Base-by-base conservation (phyloP, 2,888 invertebrate species). In the Chaetogeoica ovagalla region DNA sequence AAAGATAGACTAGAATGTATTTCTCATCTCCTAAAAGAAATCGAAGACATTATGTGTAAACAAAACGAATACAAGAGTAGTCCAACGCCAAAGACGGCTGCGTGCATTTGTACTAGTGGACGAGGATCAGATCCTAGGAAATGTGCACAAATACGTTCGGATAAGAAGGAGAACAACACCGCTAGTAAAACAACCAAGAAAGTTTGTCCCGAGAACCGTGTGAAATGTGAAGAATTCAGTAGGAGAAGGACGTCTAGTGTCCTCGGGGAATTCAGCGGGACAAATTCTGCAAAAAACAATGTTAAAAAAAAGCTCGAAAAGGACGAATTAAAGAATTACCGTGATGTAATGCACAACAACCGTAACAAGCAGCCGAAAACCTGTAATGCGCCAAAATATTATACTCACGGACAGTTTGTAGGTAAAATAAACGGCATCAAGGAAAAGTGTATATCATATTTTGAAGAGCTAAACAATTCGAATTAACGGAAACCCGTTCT, bases 31-130 rank as follows among this genome's bases (percentile, higher is more conserved):
- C 63, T 65, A 19, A 57, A 23, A 19, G 74, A 74, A 65, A 57
- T 74, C 39, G 74, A 74, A 6, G 23, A 66, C 1, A 57, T 74
- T 19, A 17, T 74, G 7, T 23, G 55, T 39, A 13, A 43, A 23
- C 19, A 23, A 8, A 37, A 30, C 1, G 13, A 48, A 63, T 7
- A 13, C 37, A 19, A 15, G 0, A 39, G 2, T 2, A 9, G 48
- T 21, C 17, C 2, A 2, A 6, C 55, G 30, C 19, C 60, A 37
- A 9, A 37, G 7, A 43, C n/a, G 21, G 8, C n/a, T 21, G 23
- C 39, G 7, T 57, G 7, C 39, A 1, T 7, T 11, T 39, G 39
- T 66, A 0, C 57, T 7, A 17, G 65, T 6, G 57, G 0, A 65
- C 65, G 23, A 23, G 23, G 57, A 6, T 39, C 74, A 3, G 11